Base-by-base conservation (phyloP, 1,140 invertebrate species). In the Plectrocnemia conspersa region DNA sequence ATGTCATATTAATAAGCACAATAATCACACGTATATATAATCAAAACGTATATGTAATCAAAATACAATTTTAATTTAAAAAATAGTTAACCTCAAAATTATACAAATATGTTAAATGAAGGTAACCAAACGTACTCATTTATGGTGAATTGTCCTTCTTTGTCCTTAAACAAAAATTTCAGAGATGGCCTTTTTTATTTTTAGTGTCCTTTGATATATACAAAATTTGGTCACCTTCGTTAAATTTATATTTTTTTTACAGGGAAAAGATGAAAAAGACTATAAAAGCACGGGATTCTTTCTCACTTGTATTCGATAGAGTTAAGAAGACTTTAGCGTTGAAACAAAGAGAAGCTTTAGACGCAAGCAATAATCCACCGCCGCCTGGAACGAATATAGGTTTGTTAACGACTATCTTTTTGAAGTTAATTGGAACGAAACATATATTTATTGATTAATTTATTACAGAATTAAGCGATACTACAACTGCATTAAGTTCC, bases 241-340 rank as follows among this genome's bases (percentile, higher is more conserved):
- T 40, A 7, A 6, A 52, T 23, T 3, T 40, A 15, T 22, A 10
- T 52, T 47, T 23, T 21, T 58, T 36, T 80, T 77, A 47, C 65
- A 93, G 91, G 33, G 88, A 92, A 63, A 84, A 82, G 64, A 70
- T 91, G 38, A 82, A 85, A 50, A 85, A 80, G 65, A 64, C 68
- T 0, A 75, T 91, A 1, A 98, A 98, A 76, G 81, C 89, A 1
- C 77, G 82, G 64, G 93, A 95, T 68, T 88, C 85, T 56, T 98
- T 96, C 73, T 87, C 88, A 0, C 74, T 85, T 24, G 88, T 98
- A 1, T 81, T 97, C 66, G 83, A 93, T 38, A 77, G 86, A 54
- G 90, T 92, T 0, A 83, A 85, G 62, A 81, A 81, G 66, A 71
- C 77, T 27, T 75, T 81, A 67, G 71, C 76, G 0, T 66, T 77